These are phyloP conservation scores for Panthera tigris DNA, from an alignment of 2,113 vertebrate species.

Conservation along the genomic window DNA sequence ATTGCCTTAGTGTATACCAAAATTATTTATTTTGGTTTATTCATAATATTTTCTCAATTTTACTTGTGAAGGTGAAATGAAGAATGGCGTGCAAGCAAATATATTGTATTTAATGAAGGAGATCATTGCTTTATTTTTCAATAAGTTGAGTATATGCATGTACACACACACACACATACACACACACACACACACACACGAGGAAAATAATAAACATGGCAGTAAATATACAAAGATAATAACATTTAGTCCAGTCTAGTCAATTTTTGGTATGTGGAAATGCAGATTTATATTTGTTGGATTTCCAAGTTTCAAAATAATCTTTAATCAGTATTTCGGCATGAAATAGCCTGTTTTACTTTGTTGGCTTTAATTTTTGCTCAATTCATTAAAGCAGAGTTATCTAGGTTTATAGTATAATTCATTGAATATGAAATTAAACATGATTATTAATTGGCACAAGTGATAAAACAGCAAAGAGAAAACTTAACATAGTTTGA, in stretches of 20 bases:
- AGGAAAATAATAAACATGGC: background rate
- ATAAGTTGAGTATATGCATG: background rate
- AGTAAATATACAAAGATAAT: background rate
- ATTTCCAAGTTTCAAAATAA: background rate
- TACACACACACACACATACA: background rate
- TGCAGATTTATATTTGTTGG: background rate
- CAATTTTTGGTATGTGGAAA: background rate
- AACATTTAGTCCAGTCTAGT: background rate
- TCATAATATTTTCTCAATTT: background rate
- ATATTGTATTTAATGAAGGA: background rate
- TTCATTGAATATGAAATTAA: background rate
- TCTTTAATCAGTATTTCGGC: background rate
- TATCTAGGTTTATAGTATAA: background rate
- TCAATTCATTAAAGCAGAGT: background rate
- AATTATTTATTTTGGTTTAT: background rate
- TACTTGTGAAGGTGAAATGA: background rate
- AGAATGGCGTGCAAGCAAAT: background rate
- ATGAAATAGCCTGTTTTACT: background rate
- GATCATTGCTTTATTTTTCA: background rate
- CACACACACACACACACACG: background rate
- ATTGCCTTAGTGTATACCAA: background rate
- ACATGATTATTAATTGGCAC: background rate
- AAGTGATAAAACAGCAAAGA: background rate
- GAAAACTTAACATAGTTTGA: background rate
- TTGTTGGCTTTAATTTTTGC: background rate